These are phyloP conservation scores for Neocrepidodera transversa DNA, from an alignment of 2,888 invertebrate species.

Conservation along the genomic window DNA sequence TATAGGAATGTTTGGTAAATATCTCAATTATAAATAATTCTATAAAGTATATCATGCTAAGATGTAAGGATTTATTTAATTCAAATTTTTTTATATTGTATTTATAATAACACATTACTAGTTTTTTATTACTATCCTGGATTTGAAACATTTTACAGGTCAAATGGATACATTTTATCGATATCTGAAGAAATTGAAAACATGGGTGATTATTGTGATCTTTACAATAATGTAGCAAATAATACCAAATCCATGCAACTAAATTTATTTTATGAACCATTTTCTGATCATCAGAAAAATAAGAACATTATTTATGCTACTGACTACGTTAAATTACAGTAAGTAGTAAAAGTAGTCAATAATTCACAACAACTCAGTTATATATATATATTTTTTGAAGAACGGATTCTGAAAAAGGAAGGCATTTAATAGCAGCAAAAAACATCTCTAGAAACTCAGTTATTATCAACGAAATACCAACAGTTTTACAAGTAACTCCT, in stretches of 20 bases:
- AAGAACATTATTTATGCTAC: conserved; percentile 32
- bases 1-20: conserved; percentile 28
- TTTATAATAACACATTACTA: too few species aligned
- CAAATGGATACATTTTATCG: conserved; percentile 32
- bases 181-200: conserved; percentile 28
- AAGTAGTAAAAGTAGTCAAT: conserved; percentile 25
- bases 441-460: conserved; percentile 32
- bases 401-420: conserved; percentile 35
- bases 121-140: too few species aligned
- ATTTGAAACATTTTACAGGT: conserved; percentile 7
- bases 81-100: too few species aligned
- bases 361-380: too few species aligned
- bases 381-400: too few species aligned
- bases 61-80: too few species aligned
- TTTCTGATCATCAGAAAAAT: conserved; percentile 25
- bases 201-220: conserved; percentile 36
- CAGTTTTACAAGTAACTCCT: conserved; percentile 44
- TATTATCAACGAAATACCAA: conserved; percentile 43
- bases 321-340: conserved; percentile 31
- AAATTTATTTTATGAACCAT: conserved; percentile 27
- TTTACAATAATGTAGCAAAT: conserved; percentile 26
- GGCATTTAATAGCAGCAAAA: conserved; percentile 34
- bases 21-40: not conserved
- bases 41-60: not conserved
- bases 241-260: conserved; percentile 24